Conservation (phyloP, 2,888 invertebrate species). For the Frankliniella fusca region DNA sequence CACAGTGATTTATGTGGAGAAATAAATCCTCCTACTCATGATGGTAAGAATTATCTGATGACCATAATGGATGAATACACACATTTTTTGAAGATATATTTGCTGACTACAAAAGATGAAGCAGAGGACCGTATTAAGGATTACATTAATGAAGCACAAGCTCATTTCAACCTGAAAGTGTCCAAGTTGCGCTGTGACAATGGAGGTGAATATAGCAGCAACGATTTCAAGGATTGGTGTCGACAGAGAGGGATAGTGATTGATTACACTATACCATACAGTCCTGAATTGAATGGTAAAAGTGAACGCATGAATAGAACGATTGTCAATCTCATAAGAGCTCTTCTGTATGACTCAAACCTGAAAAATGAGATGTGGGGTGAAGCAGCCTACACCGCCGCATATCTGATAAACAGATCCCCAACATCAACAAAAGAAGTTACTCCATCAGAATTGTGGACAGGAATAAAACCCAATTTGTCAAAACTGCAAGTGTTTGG, state of each 20-base stretch:
- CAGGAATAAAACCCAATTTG: conserved; percentile 39
- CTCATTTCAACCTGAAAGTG: too few relatives aligned
- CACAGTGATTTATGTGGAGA: conserved; percentile 36
- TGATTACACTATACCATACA: not conserved
- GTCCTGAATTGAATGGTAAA: conserved; percentile 30
- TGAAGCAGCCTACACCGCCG: conserved; percentile 40
- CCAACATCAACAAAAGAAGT: conserved; percentile 36
- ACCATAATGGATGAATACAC: conserved; percentile 33
- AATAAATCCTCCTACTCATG: conserved; percentile 32
- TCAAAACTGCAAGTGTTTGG: conserved; percentile 41
- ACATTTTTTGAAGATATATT: conserved; percentile 32
- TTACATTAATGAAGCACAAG: not conserved
- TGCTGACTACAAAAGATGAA: conserved; percentile 30
- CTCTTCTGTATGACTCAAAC: conserved; percentile 39
- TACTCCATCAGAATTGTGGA: conserved; percentile 41
- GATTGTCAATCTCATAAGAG: conserved; percentile 37
- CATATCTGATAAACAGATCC: conserved; percentile 41
- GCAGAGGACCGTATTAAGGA: conserved; percentile 25
- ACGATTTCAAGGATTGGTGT: conserved; percentile 29
- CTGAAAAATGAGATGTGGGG: conserved; percentile 40
- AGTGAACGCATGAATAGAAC: conserved; percentile 34
- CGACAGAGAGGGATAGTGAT: conserved; percentile 30
- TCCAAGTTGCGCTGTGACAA: conserved; percentile 32
- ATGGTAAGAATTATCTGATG: conserved; percentile 34
- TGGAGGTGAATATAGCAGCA: conserved; percentile 32